Base-by-base conservation (phyloP, 2,113 vertebrate genomes). In the Istiophorus platypterus region DNA sequence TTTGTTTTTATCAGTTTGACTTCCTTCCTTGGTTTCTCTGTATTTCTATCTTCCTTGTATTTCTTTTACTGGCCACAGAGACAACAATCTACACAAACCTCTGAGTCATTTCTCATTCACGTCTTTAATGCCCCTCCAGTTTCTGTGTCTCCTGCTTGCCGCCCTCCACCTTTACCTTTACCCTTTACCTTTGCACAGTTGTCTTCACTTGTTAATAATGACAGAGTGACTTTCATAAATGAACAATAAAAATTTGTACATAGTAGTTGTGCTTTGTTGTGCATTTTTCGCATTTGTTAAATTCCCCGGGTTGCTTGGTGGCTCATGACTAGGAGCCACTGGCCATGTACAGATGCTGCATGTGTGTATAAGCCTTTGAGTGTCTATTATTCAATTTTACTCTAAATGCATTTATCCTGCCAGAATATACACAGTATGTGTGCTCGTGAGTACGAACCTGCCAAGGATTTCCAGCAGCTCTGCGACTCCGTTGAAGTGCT, bases 381-480 rank as follows among this genome's bases (percentile, higher is more conserved):
- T 64, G 62, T 62, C 26, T 62, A 42, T 68, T 37, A 45, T 26
- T 70, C 13, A 72, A 9, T 22, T 49, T n/a, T 49, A 29, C 18
- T 78, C 37, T 37, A 63, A 74, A 58, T 49, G 24, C 29, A 78
- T 84, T 67, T 26, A 54, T 45, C 39, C n/a, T 17, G 7, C 27
- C 7, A 17, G 31, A n/a, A 49, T 24, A 15, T 57, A 57, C n/a
- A 39, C 49, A 1, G 45, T 65, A 39, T 20, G 66, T 37, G 47
- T 58, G 65, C 34, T 47, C 66, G 51, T 47, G 66, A 2, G 37
- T 18, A 91, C 92, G 3, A 67, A 93, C 93, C 93, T 94, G 89
- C 93, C 93, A 2, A 94, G 92, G 86, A 94, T 93, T 76, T 94
- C 93, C 84, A 94, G 85, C 74, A 94, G 85, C 87, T 94, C 93